Evolutionary conservation across 1,140 invertebrate genomes (phyloP), one percentile per base, ranked within the genome.

Genomic region (Apis florea): DNA sequence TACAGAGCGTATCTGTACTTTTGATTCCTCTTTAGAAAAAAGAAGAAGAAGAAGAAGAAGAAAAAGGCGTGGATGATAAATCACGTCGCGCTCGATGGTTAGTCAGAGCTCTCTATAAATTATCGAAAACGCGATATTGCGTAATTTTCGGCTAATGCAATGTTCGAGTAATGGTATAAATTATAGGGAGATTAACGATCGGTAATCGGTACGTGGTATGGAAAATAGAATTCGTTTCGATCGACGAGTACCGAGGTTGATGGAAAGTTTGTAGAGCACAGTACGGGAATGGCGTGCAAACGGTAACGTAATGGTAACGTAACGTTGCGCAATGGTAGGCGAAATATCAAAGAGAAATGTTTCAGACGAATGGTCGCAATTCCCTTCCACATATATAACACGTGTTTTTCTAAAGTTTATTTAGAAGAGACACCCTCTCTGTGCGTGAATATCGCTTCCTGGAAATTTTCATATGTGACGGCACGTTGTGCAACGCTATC

Each of bases 281-380:
- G 21, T n/a, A n/a, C 26, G 24, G 24, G 53, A 71, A 56, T 64
- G 58, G 17, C 21, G 15, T 11, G 49, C 40, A 24, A 53, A 15
- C 31, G 31, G 31, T 40, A 40, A 40, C 15, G 56, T 61, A 61
- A n/a, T 49, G 31, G 72, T 59, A 31, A n/a, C 66, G 67, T 40
- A 83, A 86, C 61, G 58, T 87, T 87, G 68, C 58, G 77, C 69
- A 86, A 86, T 61, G 69, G n/a, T 53, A 13, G 49, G 56, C n/a
- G 24, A 74, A 77, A 69, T 68, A 64, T 66, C 59, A 53, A 63
- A 67, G 24, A 15, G 19, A 63, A 66, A 51, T 83, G 70, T 49
- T 66, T 17, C 40, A 11, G 19, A 17, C 21, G 26, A 24, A 19
- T 21, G 17, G 19, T 54, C 51, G 58, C 68, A 1, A 17, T 11